Evolutionary conservation across 2,888 invertebrate species (phyloP), one percentile per base, ranked within the genome.

Genomic region (Drosophila aldrichi): DNA sequence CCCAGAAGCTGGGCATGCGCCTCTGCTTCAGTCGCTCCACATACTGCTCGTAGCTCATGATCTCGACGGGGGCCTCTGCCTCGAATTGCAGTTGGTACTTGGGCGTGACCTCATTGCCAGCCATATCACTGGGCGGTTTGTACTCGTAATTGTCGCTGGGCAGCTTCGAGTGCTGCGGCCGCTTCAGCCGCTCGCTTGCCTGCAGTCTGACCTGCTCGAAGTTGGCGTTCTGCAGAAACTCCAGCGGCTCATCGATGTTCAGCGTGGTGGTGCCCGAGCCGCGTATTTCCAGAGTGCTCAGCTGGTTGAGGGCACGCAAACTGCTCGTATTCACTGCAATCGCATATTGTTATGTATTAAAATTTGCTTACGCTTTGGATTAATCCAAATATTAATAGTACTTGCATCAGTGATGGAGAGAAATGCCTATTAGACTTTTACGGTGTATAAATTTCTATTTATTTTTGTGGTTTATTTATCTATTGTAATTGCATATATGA

Each of bases 31-130:
- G 90, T 91, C 94, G 91, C 81, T 94, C 93, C 72, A 94, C 94
- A 82, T 95, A 96, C 52, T 94, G 93, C 63, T 95, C 94, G 80
- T 96, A 96, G 0, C 96, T 95, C 38, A 96, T 88, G 48, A 96
- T 94, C 84, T 95, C 94, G 1, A 58, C 41, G 8, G 67, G 61
- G 0, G 40, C 91, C 69, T 83, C 75, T 4, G 82, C 67, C 34
- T 87, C 77, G 38, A 91, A 83, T 25, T 79, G 70, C n/a, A 89
- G 32, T 22, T 79, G 74, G n/a, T 79, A 76, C 41, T 77, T 87
- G 55, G 72, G 76, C 64, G 67, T 66, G 14, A n/a, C 56, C 48
- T 79, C 67, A 10, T 63, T 91, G 87, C 20, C 54, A 18, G 62
- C 41, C 32, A 74, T 82, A 62, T 93, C 92, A 59, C 91, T 91